phyloP scores from a whole-genome alignment of 2,797 vertebrate genomes.

The Danio choprae region DNA sequence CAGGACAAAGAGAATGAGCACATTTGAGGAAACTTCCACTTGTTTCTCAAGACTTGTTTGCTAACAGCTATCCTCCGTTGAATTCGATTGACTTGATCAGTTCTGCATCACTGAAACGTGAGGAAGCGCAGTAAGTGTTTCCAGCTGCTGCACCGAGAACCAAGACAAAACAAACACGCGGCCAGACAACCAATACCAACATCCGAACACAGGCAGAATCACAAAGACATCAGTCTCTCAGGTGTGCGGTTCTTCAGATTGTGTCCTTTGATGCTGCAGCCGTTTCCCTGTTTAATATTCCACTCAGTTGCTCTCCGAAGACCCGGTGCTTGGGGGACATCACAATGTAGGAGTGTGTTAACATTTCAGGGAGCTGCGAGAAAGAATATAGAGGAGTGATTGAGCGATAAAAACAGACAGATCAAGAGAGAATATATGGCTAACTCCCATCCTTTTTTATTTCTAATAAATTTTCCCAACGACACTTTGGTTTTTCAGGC shows the following conservation, averaged over 20 bases:
- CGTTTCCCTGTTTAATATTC: slow-evolving; percentile 57
- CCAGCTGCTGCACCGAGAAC: slow-evolving; percentile 22
- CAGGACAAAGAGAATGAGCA: slow-evolving; percentile 23
- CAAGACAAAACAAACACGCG: slow-evolving; percentile 25
- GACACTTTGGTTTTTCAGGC: not conserved
- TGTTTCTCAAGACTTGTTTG: slow-evolving; percentile 29
- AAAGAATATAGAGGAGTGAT: slow-evolving; percentile 55
- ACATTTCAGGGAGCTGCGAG: slow-evolving; percentile 48
- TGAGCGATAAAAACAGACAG: slow-evolving; percentile 26
- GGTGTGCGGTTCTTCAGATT: slow-evolving; percentile 34
- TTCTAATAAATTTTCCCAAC: slow-evolving; percentile 25
- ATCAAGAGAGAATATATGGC: slow-evolving; percentile 18
- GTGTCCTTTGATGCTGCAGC: slow-evolving; percentile 48
- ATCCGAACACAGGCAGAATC: slow-evolving; percentile 8
- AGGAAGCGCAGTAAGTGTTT: slow-evolving; percentile 31
- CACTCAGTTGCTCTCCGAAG: slow-evolving; percentile 42
- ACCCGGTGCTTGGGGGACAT: slow-evolving; percentile 55
- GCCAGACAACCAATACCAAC: slow-evolving; percentile 7
- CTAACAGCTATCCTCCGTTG: slow-evolving; percentile 24
- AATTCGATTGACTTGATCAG: slow-evolving; percentile 35
- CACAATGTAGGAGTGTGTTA: slow-evolving; percentile 56
- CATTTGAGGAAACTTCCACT: slow-evolving; percentile 20
- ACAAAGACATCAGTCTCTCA: slow-evolving; percentile 38
- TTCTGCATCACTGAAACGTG: slow-evolving; percentile 27
- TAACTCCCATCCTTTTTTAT: not conserved